A percentile compares a stretch with the other conserved stretches of the same genome.
These are phyloP conservation scores for Odontesthes bonariensis DNA, from an alignment of 2,113 vertebrate genomes.

Conservation along the genomic window DNA sequence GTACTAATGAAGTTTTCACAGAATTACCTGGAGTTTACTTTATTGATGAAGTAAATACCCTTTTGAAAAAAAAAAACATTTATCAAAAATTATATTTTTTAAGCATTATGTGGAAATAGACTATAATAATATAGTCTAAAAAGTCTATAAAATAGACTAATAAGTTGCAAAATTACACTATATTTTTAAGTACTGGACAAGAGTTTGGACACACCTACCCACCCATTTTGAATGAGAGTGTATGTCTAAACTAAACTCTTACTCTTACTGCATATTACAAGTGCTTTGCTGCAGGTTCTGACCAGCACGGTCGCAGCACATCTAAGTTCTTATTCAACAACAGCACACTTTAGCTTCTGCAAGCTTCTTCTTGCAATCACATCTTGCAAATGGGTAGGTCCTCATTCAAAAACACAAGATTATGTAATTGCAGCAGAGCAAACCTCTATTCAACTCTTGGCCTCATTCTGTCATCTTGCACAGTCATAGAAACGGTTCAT, in stretches of 20 bases:
- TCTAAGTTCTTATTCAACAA: slow-evolving; percentile 17
- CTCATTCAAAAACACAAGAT: slow-evolving; percentile 60
- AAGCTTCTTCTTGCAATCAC: slow-evolving; percentile 32
- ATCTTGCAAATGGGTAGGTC: slow-evolving; percentile 34
- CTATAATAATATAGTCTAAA: too few species aligned
- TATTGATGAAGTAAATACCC: too few species aligned
- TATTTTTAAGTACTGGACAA: too few species aligned
- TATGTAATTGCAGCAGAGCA: slow-evolving; percentile 66
- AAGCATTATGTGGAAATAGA: too few species aligned
- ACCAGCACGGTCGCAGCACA: not conserved
- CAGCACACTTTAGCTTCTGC: slow-evolving; percentile 26
- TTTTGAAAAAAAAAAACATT: too few species aligned
- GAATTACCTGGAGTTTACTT: too few species aligned
- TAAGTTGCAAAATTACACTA: too few species aligned
- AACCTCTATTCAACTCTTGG: slow-evolving; percentile 53
- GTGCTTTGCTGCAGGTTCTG: not conserved
- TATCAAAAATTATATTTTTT: too few species aligned
- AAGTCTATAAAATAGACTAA: too few species aligned
- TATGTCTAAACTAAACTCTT: too few species aligned
- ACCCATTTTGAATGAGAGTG: too few species aligned
- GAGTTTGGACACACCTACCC: too few species aligned
- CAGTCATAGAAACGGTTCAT: slow-evolving; percentile 25
- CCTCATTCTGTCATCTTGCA: slow-evolving; percentile 74
- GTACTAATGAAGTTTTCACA: slow-evolving; percentile 32
- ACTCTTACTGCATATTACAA: not conserved